Conservation (phyloP, 2,888 invertebrate species). For the Drosophila histrio region DNA sequence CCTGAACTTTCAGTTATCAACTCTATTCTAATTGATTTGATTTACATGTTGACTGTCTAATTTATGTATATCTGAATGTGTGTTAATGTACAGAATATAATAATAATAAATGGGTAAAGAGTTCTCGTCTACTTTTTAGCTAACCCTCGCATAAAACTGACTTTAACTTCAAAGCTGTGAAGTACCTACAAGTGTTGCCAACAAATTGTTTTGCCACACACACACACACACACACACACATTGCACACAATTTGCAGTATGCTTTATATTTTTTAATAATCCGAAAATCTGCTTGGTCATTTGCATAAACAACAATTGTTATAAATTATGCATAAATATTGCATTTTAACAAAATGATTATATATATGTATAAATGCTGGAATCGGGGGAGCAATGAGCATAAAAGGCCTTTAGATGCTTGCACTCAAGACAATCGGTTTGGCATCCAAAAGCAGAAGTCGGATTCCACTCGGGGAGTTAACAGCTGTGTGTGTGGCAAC, state of each 20-base stretch:
- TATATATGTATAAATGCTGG: not conserved
- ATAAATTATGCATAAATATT: constrained; percentile 39
- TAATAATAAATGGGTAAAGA: too few relatives aligned
- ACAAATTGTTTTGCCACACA: not conserved
- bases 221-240: not conserved
- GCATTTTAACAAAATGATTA: constrained; percentile 28
- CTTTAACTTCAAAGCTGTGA: not conserved
- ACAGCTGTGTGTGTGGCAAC: constrained; percentile 28
- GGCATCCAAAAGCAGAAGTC: not conserved
- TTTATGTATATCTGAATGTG: too few relatives aligned
- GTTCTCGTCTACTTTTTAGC: too few relatives aligned
- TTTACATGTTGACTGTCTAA: too few relatives aligned
- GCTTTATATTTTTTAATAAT: not conserved
- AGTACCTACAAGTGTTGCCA: not conserved
- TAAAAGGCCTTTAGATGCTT: constrained; percentile 18
- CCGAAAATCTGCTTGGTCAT: not conserved
- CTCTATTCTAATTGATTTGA: too few relatives aligned
- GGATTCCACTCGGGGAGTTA: not conserved
- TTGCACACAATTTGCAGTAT: not conserved
- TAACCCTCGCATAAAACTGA: not conserved
- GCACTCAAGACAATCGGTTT: constrained; percentile 16
- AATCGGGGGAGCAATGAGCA: constrained; percentile 25
- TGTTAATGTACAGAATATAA: too few relatives aligned
- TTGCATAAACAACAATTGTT: constrained; percentile 25
- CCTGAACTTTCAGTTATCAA: too few relatives aligned